Conservation (phyloP, 2,113 vertebrate genomes). For the Nerophis ophidion region DNA sequence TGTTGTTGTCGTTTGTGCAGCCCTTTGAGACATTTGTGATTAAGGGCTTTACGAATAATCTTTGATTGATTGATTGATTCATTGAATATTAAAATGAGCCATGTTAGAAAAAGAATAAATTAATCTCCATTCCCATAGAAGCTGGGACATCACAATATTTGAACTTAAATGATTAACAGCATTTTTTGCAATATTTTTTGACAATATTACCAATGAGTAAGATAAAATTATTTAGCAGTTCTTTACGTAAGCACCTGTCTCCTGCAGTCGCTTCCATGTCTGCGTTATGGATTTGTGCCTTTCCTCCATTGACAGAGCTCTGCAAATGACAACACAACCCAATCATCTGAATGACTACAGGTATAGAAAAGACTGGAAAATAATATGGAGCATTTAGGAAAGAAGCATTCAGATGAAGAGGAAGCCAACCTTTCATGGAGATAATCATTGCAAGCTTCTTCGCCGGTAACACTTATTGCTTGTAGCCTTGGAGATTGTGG, state of each 20-base stretch:
- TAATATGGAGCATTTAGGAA: neutral
- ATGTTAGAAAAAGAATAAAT: neutral
- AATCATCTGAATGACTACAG: neutral
- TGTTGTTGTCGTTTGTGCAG: too few relatives aligned
- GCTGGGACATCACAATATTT: neutral
- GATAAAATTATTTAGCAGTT: neutral
- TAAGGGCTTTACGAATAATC: too few relatives aligned
- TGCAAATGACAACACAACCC: conserved; percentile 34
- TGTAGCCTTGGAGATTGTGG: conserved; percentile 12
- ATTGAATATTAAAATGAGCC: neutral
- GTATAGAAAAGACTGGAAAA: neutral
- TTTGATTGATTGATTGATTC: neutral
- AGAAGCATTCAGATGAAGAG: neutral
- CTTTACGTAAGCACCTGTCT: conserved; percentile 13
- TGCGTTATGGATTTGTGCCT: conserved; percentile 34
- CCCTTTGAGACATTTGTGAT: too few relatives aligned
- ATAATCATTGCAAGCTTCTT: conserved; percentile 52
- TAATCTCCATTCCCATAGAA: neutral
- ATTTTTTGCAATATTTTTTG: neutral
- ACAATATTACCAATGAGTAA: neutral
- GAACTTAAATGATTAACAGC: neutral
- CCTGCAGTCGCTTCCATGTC: conserved; percentile 48
- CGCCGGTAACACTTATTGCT: conserved; percentile 4
- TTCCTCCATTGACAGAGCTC: conserved; percentile 42
- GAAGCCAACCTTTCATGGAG: conserved; percentile 56